phyloP scores from a whole-genome alignment of 92 coral and sea anemone genomes.

The Siderastrea siderea region DNA sequence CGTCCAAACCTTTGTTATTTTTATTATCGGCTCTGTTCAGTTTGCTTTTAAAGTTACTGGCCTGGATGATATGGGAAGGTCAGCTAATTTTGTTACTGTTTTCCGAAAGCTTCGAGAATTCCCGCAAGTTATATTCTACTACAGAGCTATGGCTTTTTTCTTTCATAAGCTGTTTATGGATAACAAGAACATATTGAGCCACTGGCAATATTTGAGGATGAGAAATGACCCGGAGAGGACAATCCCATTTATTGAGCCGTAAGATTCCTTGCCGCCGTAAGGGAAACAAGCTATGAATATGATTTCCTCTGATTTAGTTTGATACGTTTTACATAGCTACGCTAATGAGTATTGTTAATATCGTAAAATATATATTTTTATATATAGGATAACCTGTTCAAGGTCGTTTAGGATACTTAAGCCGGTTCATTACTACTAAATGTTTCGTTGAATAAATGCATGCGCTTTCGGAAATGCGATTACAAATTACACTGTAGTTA shows the following conservation, averaged over 20 bases:
- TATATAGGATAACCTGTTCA: too few relatives aligned
- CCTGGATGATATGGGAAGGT: slow-evolving; percentile 28
- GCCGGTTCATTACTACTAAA: too few relatives aligned
- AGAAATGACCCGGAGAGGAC: neutral
- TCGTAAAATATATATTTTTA: too few relatives aligned
- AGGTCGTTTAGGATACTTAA: too few relatives aligned
- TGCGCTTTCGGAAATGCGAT: too few relatives aligned
- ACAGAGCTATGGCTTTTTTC: slow-evolving; percentile 45
- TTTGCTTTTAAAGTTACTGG: slow-evolving; percentile 72
- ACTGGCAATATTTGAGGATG: slow-evolving; percentile 8
- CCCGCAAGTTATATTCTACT: slow-evolving; percentile 63
- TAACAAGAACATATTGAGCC: slow-evolving; percentile 44
- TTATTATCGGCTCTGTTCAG: slow-evolving; percentile 59
- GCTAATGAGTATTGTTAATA: too few relatives aligned
- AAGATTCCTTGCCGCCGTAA: too few relatives aligned
- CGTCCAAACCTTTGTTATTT: slow-evolving; percentile 38
- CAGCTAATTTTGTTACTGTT: slow-evolving; percentile 54
- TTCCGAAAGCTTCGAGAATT: slow-evolving; percentile 59
- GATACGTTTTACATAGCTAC: too few relatives aligned
- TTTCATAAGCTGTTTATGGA: slow-evolving; percentile 69
- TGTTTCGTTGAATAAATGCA: too few relatives aligned
- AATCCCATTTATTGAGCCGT: neutral
- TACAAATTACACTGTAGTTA: too few relatives aligned
- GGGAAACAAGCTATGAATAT: too few relatives aligned
- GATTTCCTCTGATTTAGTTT: too few relatives aligned